Conservation (phyloP, 2,888 invertebrate genomes). For the Brachyptera risi region DNA sequence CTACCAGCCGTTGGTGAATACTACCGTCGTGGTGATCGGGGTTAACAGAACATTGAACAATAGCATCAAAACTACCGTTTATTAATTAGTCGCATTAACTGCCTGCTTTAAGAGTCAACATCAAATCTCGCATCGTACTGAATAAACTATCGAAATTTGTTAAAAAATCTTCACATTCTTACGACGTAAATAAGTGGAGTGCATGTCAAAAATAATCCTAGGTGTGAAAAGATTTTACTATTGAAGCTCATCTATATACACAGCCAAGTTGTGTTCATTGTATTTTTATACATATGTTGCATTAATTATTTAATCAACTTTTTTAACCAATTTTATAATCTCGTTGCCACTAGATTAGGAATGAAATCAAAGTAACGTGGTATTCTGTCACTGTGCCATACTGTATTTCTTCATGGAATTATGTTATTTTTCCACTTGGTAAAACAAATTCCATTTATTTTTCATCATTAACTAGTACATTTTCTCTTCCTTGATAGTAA, state of each 20-base stretch:
- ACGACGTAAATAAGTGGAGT: no score
- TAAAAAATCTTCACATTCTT: no score
- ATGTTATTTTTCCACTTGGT: not conserved
- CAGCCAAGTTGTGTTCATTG: constrained; percentile 20
- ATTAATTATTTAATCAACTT: not conserved
- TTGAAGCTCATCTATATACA: not conserved
- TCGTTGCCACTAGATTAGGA: not conserved
- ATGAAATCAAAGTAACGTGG: constrained; percentile 13
- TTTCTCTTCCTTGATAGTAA: not conserved
- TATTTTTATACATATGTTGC: constrained; percentile 8
- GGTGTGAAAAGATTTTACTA: no score
- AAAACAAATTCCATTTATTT: not conserved
- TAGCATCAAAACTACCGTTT: not conserved
- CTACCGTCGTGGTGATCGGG: not conserved
- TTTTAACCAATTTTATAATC: not conserved
- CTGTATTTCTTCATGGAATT: constrained; percentile 10
- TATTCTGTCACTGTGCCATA: constrained; percentile 18
- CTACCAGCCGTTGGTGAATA: not conserved
- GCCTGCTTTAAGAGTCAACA: constrained; percentile 1
- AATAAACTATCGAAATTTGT: no score
- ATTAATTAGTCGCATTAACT: constrained; percentile 2
- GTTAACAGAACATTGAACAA: constrained; percentile 1
- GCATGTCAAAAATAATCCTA: not conserved
- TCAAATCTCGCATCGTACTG: no score
- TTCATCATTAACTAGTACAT: not conserved